These are phyloP conservation scores for Phylloscopus trochiloides DNA, from an alignment of 2,113 vertebrate species.

Conservation along the genomic window DNA sequence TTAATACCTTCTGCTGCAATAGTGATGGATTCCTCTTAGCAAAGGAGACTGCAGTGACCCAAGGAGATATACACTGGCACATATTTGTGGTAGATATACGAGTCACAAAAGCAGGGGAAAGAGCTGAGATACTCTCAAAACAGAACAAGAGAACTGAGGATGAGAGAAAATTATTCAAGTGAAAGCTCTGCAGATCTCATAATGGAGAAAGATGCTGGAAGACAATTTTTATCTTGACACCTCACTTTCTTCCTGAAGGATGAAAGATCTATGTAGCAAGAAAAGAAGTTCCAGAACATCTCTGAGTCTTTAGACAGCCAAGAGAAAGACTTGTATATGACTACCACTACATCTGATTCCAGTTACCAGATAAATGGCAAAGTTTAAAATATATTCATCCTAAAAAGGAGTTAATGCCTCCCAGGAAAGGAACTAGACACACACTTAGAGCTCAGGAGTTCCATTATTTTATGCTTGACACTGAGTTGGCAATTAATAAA, in stretches of 20 bases:
- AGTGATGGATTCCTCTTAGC: background rate
- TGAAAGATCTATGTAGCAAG: background rate
- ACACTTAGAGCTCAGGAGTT: background rate
- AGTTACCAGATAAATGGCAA: background rate
- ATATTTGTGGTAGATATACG: background rate
- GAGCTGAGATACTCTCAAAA: background rate
- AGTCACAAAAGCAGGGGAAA: background rate
- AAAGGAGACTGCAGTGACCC: background rate
- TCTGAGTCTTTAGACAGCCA: background rate
- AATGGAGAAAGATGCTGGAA: background rate
- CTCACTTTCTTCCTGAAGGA: background rate
- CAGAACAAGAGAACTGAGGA: background rate
- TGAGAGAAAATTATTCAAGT: background rate
- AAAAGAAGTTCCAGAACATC: background rate
- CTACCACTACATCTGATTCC: background rate
- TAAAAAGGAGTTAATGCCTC: background rate
- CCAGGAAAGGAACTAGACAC: background rate
- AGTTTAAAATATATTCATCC: background rate
- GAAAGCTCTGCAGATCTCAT: background rate
- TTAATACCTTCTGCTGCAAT: background rate
- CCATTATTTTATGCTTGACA: background rate
- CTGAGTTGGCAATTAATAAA: background rate
- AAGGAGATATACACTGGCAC: background rate
- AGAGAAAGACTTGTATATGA: background rate
- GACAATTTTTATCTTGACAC: background rate